phyloP scores from a whole-genome alignment of 2,797 vertebrate species.

The Apogon hyalosoma region DNA sequence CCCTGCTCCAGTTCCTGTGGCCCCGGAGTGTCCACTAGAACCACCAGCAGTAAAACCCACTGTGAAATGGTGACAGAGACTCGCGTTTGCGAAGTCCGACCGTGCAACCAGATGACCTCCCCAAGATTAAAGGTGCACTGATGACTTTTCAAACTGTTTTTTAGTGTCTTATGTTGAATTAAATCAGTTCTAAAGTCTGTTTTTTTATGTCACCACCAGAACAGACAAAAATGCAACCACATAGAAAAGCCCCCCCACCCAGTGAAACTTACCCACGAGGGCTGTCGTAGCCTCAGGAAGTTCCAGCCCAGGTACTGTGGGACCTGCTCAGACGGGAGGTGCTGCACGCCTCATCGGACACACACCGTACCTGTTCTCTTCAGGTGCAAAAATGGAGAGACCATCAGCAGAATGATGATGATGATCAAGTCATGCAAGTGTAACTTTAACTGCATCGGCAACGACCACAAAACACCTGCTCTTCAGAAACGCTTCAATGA shows the following conservation, averaged over 20 bases:
- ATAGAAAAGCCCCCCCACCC: constrained; percentile 81
- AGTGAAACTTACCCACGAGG: constrained; percentile 81
- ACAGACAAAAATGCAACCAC: constrained; percentile 87
- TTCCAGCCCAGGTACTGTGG: constrained; percentile 89
- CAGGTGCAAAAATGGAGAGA: constrained; percentile 86
- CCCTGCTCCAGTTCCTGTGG: constrained; percentile 92
- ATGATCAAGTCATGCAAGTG: constrained; percentile 91
- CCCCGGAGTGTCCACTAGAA: constrained; percentile 87
- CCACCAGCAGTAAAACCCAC: constrained; percentile 86
- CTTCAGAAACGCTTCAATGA: constrained; percentile 85
- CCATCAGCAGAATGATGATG: constrained; percentile 88
- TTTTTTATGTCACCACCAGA: constrained; percentile 77
- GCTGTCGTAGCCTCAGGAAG: constrained; percentile 88
- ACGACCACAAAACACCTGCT: constrained; percentile 71
- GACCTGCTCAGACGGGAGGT: constrained; percentile 87
- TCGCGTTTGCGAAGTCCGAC: constrained; percentile 89
- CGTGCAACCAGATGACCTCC: constrained; percentile 82
- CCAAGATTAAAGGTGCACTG: constrained; percentile 83
- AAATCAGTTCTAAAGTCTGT: not conserved
- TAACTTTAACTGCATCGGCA: constrained; percentile 81
- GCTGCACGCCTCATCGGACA: constrained; percentile 89
- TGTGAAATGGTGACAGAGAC: constrained; percentile 90
- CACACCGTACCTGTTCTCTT: constrained; percentile 87
- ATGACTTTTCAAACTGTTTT: not conserved
- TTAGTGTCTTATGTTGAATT: not conserved